Evolutionary conservation across 64 coral and sea anemone genomes (phyloP).

Genomic region (Catalaphyllia jardinei): DNA sequence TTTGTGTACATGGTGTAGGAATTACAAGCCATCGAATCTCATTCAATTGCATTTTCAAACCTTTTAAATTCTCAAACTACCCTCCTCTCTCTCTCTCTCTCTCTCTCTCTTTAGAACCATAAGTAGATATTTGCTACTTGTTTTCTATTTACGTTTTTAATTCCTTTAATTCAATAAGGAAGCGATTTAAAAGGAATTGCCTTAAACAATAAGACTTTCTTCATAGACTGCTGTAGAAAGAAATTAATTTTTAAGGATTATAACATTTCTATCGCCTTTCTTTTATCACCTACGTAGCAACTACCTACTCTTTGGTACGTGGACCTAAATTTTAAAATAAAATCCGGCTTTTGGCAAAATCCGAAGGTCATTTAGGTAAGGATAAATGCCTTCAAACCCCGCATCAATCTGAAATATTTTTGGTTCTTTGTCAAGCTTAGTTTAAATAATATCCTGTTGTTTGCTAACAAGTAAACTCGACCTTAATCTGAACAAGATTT

Average conservation of each 20-base stretch:
- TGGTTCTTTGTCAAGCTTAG: conserved; percentile 15
- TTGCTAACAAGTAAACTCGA: conserved; percentile 27
- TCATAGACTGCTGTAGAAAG: not conserved
- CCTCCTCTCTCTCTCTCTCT: no score
- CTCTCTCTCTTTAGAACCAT: not conserved
- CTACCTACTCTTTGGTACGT: conserved; percentile 7
- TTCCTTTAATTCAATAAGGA: not conserved
- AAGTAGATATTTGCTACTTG: not conserved
- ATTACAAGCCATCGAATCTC: not conserved
- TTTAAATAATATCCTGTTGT: conserved; percentile 23
- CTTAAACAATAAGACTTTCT: not conserved
- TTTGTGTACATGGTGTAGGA: no score
- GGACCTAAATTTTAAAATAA: conserved; percentile 31
- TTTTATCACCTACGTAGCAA: conserved; percentile 13
- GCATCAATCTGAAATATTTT: conserved; percentile 18
- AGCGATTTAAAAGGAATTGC: not conserved
- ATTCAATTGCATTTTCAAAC: not conserved
- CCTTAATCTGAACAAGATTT: conserved; percentile 22
- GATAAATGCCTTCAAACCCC: conserved; percentile 14
- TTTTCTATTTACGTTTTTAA: not conserved
- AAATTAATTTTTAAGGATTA: conserved; percentile 12
- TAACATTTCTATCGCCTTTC: conserved; percentile 10
- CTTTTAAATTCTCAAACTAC: no score
- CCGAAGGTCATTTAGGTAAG: conserved; percentile 23
- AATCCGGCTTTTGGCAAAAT: conserved; percentile 22